Percentiles rank a stretch among this genome's conserved stretches.
Evolutionary conservation across 35 echinoderm and acorn worm species (phyloP).

Genomic region (Ptychodera flava): DNA sequence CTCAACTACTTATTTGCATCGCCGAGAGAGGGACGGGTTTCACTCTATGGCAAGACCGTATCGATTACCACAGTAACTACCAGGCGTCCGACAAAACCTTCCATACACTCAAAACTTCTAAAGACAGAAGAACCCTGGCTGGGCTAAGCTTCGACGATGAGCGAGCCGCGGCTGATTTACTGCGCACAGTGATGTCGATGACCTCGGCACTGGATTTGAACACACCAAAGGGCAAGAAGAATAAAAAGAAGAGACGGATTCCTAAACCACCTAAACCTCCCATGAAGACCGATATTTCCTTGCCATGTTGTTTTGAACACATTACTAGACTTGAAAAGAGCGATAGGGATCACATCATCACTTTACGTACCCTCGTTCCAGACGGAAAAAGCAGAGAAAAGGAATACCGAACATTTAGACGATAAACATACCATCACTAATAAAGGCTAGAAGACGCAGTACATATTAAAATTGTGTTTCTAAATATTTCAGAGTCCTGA

Average conservation of each 20-base stretch:
- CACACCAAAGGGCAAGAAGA: constrained; percentile 55
- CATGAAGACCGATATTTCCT: constrained; percentile 85
- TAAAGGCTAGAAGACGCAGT: no score
- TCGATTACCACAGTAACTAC: constrained; percentile 50
- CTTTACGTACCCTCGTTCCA: neutral
- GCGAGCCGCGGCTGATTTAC: constrained; percentile 49
- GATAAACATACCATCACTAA: no score
- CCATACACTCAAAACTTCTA: constrained; percentile 63
- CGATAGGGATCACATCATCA: neutral
- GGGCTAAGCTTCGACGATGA: constrained; percentile 95
- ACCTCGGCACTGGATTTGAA: constrained; percentile 25
- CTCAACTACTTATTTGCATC: constrained; percentile 60
- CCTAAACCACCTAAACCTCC: constrained; percentile 41
- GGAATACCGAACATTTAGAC: neutral
- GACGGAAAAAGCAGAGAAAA: neutral
- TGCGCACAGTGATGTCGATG: constrained; percentile 59
- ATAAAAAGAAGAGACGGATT: constrained; percentile 37
- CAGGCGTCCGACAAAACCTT: constrained; percentile 82
- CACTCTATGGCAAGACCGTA: constrained; percentile 66
- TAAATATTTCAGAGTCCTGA: no score
- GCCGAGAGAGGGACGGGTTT: constrained; percentile 95
- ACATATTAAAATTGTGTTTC: no score
- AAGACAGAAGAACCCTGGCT: constrained; percentile 48
- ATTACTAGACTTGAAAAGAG: constrained; percentile 62
- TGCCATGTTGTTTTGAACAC: constrained; percentile 96